Base-by-base conservation (phyloP, 2,113 vertebrate species). In the Loxodonta africana region DNA sequence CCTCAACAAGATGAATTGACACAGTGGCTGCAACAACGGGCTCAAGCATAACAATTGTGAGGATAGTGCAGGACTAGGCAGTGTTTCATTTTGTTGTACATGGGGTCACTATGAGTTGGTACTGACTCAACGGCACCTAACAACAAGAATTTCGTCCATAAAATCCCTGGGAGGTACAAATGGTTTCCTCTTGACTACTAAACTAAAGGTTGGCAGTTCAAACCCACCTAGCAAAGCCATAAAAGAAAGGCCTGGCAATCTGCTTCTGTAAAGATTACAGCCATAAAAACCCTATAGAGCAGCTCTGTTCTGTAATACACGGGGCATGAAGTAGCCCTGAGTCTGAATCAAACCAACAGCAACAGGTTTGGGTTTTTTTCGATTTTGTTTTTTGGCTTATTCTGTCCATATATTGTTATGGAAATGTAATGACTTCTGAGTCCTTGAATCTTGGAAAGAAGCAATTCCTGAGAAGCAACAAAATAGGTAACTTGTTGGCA, bases 391-490 rank as follows among this genome's bases (percentile, higher is more conserved):
- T 73, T 73, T 17, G 53, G 9, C 18, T 80, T 63, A 5, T 65
- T 67, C 89, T 89, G 30, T 48, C 37, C 37, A 2, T 53, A 5
- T 11, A 33, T 82, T 81, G 53, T 8, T 41, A 51, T n/a, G 20
- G 65, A 82, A 77, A 37, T 37, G 2, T 33, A 77, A 78, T 78
- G 44, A 33, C 12, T 65, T 85, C 33, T 18, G 65, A 82, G 77
- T 82, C 8, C 85, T 57, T 63, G 73, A 85, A 81, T 95, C 95
- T 71, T 97, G 48, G 84, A 94, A 97, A 95, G 84, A 94, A 86
- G 60, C 44, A 91, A 33, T 76, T 95, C 85, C 69, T 85, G 48
- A 94, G 88, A 80, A 78, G 53, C 63, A 83, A 86, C 57, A 41
- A 87, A 94, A 78, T 28, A 84, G 33, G 37, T 14, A 88, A 51